Evolutionary conservation across 2,888 invertebrate genomes (phyloP), one percentile per base, ranked within the genome.

Genomic region (Tetramorium bicarinatum): DNA sequence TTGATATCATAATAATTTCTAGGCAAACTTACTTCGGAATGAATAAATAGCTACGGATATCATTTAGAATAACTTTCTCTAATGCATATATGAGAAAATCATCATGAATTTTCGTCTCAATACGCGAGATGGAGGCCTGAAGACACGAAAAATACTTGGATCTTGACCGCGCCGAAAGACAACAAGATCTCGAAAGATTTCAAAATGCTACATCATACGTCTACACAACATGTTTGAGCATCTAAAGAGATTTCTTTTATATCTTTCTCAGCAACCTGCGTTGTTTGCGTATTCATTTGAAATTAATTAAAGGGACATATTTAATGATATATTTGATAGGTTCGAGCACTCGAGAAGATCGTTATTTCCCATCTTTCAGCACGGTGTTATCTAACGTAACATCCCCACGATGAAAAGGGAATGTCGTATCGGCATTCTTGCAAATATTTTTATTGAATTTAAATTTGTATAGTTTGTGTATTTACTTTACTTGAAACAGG

Each of bases 401-500:
- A 44, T 59, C 34, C 29, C 21, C 21, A 4, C 18, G 7, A 1
- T 62, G 62, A 83, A 75, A 64, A 25, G 15, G 49, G 56, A 15
- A n/a, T 61, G 44, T 66, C 76, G 69, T 61, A 77, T 59, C 82
- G 25, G 15, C 69, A 71, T 56, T 75, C 61, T 74, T 83, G 85
- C 75, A 74, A 75, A 18, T 64, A 64, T 13, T 49, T 67, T 29
- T 84, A 75, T 81, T 77, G 83, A 86, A 87, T 90, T 83, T 82
- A 85, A 87, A 85, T 52, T 90, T 88, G 85, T 88, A 89, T 85
- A 89, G 15, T 29, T 54, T 29, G 29, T 61, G 69, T 38, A 34
- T 85, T 72, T 75, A 80, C 74, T 85, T 72, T 75, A 80, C 74
- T 85, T 83, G 83, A 72, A 75, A 69, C 82, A 77, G 84, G 87